A percentile compares a stretch with the other conserved stretches of the same genome.
Evolutionary conservation across 2,888 invertebrate species (phyloP).

Genomic region (Polylopha cassiicola): DNA sequence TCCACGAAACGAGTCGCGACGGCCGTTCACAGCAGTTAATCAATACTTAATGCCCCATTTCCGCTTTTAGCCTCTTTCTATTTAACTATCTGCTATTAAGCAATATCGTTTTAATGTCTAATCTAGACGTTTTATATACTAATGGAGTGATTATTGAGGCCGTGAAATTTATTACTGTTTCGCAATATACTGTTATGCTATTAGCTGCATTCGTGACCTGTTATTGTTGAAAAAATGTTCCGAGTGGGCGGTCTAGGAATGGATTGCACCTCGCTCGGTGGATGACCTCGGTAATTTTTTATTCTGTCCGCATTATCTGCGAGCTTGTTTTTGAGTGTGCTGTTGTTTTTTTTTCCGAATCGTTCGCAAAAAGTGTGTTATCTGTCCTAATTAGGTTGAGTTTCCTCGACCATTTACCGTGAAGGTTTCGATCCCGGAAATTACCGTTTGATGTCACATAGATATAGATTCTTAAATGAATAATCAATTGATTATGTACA

Average conservation of each 20-base stretch:
- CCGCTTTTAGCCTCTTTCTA: constrained; percentile 29
- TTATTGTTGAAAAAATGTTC: constrained; percentile 34
- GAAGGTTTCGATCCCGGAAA: constrained; percentile 34
- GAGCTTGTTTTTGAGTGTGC: constrained; percentile 29
- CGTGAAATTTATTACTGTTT: constrained; percentile 15
- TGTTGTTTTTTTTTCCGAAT: constrained; percentile 30
- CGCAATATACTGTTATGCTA: constrained; percentile 25
- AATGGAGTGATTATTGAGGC: constrained; percentile 3
- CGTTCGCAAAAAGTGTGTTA: constrained; percentile 26
- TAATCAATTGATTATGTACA: no score
- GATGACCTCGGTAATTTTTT: constrained; percentile 47
- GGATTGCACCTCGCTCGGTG: no score
- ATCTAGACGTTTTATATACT: no score
- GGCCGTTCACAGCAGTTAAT: constrained; percentile 29
- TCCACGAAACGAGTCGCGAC: constrained; percentile 31
- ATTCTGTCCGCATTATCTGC: constrained; percentile 32
- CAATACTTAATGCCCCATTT: constrained; percentile 42
- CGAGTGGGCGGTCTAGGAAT: constrained; percentile 26
- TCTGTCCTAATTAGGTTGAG: constrained; percentile 34
- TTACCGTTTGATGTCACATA: constrained; percentile 14
- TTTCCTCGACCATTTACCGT: constrained; percentile 40
- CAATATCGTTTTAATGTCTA: constrained; percentile 9
- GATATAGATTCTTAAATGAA: constrained; percentile 11
- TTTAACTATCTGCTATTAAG: constrained; percentile 20
- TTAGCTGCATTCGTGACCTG: constrained; percentile 39